phyloP scores from a whole-genome alignment of 2,888 invertebrate genomes.

The Graphium colonna region DNA sequence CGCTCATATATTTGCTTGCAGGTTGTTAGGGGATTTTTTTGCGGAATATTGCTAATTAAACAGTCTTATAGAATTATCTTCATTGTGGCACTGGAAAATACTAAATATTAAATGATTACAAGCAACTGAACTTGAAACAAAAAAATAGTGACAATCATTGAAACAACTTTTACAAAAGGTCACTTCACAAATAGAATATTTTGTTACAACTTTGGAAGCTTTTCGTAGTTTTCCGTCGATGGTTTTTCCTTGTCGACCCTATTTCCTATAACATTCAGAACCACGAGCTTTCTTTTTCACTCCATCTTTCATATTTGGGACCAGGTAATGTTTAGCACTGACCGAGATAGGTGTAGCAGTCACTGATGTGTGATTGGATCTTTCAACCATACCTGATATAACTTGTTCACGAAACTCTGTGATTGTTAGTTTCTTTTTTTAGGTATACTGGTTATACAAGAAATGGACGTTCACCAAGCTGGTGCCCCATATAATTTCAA shows the following conservation, averaged over 20 bases:
- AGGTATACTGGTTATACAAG: too few species aligned
- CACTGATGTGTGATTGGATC: too few species aligned
- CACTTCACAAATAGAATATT: too few species aligned
- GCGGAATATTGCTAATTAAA: too few species aligned
- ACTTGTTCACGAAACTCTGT: too few species aligned
- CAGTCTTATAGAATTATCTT: too few species aligned
- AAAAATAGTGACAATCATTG: conserved; percentile 10
- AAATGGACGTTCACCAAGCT: conserved; percentile 25
- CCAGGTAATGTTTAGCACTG: too few species aligned
- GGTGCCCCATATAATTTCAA: conserved; percentile 25
- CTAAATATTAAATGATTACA: not conserved
- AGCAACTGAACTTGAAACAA: conserved; percentile 1
- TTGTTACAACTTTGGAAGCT: conserved; percentile 21
- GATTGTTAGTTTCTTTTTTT: too few species aligned
- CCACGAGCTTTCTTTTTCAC: conserved; percentile 18
- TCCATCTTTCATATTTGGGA: conserved; percentile 11
- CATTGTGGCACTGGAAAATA: conserved; percentile 6
- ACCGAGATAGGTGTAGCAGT: conserved; percentile 3
- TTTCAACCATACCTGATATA: too few species aligned
- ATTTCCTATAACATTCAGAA: conserved; percentile 21
- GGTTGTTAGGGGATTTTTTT: too few species aligned
- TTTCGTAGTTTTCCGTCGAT: conserved; percentile 9
- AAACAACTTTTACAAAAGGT: conserved; percentile 21
- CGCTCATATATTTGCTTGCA: too few species aligned
- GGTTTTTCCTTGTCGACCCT: conserved; percentile 18